These are phyloP conservation scores for Chunga burmeisteri DNA, from an alignment of 2,113 vertebrate genomes.

Conservation along the genomic window DNA sequence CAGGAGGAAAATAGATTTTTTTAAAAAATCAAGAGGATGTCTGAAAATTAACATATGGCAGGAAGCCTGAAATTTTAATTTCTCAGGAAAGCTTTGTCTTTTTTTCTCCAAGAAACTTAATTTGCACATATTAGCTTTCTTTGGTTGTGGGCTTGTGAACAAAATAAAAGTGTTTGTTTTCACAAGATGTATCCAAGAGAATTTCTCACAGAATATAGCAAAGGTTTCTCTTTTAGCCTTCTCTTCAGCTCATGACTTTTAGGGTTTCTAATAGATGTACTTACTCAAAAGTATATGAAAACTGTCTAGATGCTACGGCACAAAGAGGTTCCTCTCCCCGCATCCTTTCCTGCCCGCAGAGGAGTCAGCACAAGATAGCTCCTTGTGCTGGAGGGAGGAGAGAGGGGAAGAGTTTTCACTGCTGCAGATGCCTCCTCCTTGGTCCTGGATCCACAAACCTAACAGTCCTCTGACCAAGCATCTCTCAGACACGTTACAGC, in stretches of 20 bases:
- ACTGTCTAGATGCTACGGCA: not conserved
- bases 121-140: not conserved
- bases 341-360: not conserved
- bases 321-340: not conserved
- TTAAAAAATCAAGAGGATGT: not conserved
- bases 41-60: not conserved
- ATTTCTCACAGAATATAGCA: not conserved
- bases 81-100: not conserved
- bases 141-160: not conserved
- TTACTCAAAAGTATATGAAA: not conserved
- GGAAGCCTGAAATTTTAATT: not conserved
- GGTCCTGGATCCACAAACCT: not conserved
- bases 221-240: not conserved
- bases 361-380: not conserved
- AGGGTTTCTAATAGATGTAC: not conserved
- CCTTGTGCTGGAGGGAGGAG: not conserved
- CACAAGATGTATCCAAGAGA: not conserved
- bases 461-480: not conserved
- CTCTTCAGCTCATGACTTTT: not conserved
- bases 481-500: conserved; percentile 14
- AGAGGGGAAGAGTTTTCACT: not conserved
- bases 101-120: not conserved
- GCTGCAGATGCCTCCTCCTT: not conserved
- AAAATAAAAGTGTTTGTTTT: not conserved
- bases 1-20: not conserved